Evolutionary conservation across 1,140 invertebrate genomes (phyloP).

Genomic region (Tetragonula clypearis): DNA sequence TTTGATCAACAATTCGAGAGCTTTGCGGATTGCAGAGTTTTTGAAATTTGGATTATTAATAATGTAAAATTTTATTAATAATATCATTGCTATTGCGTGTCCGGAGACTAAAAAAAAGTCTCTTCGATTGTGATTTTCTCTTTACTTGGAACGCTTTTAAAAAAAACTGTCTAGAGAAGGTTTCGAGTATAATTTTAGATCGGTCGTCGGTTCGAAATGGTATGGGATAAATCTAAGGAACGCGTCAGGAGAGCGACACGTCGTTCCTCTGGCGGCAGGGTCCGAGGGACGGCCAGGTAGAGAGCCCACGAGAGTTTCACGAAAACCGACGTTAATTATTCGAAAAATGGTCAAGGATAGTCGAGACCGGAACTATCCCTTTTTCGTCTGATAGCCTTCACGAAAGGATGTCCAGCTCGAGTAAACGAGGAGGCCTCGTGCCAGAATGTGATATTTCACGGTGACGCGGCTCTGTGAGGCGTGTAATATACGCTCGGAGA

Average conservation of each 20-base stretch:
- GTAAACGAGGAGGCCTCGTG: conserved; percentile 65
- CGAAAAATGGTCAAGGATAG: conserved; percentile 51
- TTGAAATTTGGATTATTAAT: too few relatives aligned
- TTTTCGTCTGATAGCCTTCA: conserved; percentile 14
- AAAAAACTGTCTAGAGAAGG: too few relatives aligned
- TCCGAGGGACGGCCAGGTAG: conserved; percentile 28
- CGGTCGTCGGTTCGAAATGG: not conserved
- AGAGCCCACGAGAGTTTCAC: conserved; percentile 38
- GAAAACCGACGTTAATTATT: conserved; percentile 62
- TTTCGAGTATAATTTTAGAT: not conserved
- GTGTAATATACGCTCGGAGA: conserved; percentile 74
- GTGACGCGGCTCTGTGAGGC: conserved; percentile 66
- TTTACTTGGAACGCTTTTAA: too few relatives aligned
- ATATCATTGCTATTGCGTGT: too few relatives aligned
- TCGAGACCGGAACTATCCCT: conserved; percentile 9
- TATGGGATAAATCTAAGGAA: not conserved
- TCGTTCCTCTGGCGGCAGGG: not conserved
- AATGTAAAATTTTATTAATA: too few relatives aligned
- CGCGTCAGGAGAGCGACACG: not conserved
- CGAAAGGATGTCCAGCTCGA: conserved; percentile 40
- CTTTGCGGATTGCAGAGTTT: too few relatives aligned
- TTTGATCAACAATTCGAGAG: too few relatives aligned
- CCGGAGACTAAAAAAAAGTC: too few relatives aligned
- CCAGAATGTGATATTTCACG: conserved; percentile 77
- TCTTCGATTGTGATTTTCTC: not conserved